Evolutionary conservation across 2,113 vertebrate genomes (phyloP).

Genomic region (Ceyx cyanopectus): DNA sequence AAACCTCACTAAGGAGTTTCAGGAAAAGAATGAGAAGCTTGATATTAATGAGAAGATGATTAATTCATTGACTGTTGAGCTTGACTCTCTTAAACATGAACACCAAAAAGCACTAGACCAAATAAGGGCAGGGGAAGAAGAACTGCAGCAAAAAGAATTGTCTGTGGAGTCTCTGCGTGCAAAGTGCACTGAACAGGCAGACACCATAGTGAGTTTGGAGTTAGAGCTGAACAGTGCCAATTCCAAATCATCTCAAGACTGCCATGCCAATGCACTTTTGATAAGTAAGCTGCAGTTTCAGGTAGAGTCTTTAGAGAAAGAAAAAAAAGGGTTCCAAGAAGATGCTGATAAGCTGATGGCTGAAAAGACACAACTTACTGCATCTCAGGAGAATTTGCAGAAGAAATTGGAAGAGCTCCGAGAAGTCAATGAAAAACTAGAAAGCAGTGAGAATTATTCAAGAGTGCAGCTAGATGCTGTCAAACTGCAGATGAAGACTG

Average conservation of each 20-base stretch:
- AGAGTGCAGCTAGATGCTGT: conserved; percentile 70
- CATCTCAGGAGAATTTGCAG: conserved; percentile 44
- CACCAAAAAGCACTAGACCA: conserved; percentile 78
- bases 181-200: conserved; percentile 78
- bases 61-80: conserved; percentile 73
- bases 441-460: conserved; percentile 71
- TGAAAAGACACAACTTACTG: conserved; percentile 77
- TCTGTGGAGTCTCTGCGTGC: conserved; percentile 78
- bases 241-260: conserved; percentile 75
- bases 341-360: conserved; percentile 65
- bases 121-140: conserved; percentile 71
- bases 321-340: conserved; percentile 74
- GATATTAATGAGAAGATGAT: conserved; percentile 65
- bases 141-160: conserved; percentile 81
- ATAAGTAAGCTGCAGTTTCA: conserved; percentile 66
- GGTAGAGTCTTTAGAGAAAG: conserved; percentile 61
- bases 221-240: conserved; percentile 74
- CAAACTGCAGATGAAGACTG: conserved; percentile 68
- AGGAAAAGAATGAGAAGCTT: conserved; percentile 77
- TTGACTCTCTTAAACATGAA: conserved; percentile 77
- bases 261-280: conserved; percentile 2
- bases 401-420: conserved; percentile 71
- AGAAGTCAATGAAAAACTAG: conserved; percentile 74
- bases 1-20: conserved; percentile 62
- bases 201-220: conserved; percentile 69